A percentile compares a stretch with the other conserved stretches of the same genome.
These are phyloP conservation scores for Thamnophis sirtalis DNA, from an alignment of 2,113 vertebrate species.

Conservation along the genomic window DNA sequence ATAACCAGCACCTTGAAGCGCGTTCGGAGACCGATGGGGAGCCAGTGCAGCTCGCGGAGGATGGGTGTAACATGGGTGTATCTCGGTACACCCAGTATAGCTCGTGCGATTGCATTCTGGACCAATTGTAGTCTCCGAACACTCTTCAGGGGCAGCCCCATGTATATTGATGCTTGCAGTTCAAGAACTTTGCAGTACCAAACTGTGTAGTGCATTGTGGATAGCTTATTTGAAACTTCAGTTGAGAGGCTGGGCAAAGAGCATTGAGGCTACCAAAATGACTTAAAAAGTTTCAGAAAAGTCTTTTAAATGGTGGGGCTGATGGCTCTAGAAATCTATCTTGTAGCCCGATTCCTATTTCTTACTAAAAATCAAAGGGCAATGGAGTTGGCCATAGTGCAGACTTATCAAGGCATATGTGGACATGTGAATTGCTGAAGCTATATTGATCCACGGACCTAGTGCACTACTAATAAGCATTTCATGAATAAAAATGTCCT, in stretches of 20 bases:
- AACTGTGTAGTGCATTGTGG: neutral
- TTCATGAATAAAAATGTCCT: neutral
- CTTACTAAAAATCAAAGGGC: neutral
- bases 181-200: neutral
- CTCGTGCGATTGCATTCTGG: too few species aligned
- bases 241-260: neutral
- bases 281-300: neutral
- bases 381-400: neutral
- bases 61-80: too few species aligned
- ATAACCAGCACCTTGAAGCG: too few species aligned
- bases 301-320: neutral
- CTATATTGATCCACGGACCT: neutral
- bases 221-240: too few species aligned
- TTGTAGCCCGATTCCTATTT: neutral
- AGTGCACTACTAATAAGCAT: neutral
- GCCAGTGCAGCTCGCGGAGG: too few species aligned
- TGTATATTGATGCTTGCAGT: neutral
- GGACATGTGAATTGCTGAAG: neutral
- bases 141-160: too few species aligned
- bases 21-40: too few species aligned
- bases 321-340: neutral
- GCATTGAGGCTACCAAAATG: neutral
- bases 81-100: too few species aligned
- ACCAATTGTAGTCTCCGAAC: too few species aligned
- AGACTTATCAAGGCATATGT: neutral